These are phyloP conservation scores for Anodontia alba DNA, from an alignment of 2,888 invertebrate species.

Conservation along the genomic window DNA sequence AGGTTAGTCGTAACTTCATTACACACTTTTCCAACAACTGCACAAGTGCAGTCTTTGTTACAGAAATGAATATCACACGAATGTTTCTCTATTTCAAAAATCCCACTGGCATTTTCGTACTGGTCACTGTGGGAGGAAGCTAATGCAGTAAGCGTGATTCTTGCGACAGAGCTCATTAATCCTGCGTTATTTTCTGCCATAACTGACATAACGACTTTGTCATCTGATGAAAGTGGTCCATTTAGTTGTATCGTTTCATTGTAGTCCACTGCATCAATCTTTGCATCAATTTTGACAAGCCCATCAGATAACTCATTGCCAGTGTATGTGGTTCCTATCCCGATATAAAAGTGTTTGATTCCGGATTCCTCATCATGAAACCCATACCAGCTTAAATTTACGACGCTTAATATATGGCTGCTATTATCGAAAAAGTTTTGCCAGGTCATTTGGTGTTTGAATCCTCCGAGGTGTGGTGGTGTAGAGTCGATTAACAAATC, in stretches of 20 bases:
- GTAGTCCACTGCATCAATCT: not conserved
- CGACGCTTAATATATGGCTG: not conserved
- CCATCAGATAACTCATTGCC: slow-evolving; percentile 53
- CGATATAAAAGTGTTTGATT: slow-evolving; percentile 49
- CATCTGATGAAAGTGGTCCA: not conserved
- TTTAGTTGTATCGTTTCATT: slow-evolving; percentile 2
- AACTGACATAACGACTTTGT: slow-evolving; percentile 54
- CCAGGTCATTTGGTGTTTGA: slow-evolving; percentile 56
- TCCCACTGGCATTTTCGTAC: slow-evolving; percentile 10
- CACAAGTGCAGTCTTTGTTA: slow-evolving; percentile 65
- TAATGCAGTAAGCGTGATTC: slow-evolving; percentile 42
- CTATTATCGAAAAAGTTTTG: not conserved
- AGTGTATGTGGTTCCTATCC: slow-evolving; percentile 49
- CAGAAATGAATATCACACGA: slow-evolving; percentile 60
- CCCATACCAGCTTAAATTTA: slow-evolving; percentile 64
- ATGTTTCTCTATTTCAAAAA: slow-evolving; percentile 55
- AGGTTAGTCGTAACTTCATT: not conserved
- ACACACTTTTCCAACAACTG: slow-evolving; percentile 61
- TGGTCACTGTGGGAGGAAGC: not conserved
- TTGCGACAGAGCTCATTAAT: slow-evolving; percentile 44
- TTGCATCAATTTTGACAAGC: slow-evolving; percentile 1
- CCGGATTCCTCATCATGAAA: slow-evolving; percentile 65
- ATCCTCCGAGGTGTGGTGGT: slow-evolving; percentile 69
- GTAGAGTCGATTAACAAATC: slow-evolving; percentile 64
- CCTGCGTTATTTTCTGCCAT: slow-evolving; percentile 61